phyloP scores from a whole-genome alignment of 1,140 invertebrate species.

The Aphelenchoides besseyi region DNA sequence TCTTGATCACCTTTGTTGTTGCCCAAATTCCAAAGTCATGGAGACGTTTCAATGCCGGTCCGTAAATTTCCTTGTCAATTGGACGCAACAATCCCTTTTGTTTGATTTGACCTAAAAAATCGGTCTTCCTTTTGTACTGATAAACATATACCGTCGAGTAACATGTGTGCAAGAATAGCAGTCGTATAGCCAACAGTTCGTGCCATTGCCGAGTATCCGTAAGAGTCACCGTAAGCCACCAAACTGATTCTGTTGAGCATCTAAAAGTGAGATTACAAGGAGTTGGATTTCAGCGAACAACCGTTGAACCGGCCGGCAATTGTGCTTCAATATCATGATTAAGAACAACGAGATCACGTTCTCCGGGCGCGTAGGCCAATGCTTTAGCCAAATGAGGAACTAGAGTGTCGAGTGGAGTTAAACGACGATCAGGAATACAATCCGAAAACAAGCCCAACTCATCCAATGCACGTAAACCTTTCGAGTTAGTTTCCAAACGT shows the following conservation, averaged over 20 bases:
- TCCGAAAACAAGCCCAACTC: slow-evolving; percentile 69
- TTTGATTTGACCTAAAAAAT: slow-evolving; percentile 65
- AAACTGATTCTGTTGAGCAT: slow-evolving; percentile 75
- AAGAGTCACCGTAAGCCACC: slow-evolving; percentile 80
- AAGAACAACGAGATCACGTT: slow-evolving; percentile 87
- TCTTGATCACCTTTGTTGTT: slow-evolving; percentile 31
- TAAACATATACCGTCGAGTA: slow-evolving; percentile 75
- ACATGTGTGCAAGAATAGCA: slow-evolving; percentile 92
- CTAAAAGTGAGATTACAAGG: background rate
- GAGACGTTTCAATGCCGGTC: slow-evolving; percentile 64
- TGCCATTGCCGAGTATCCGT: slow-evolving; percentile 90
- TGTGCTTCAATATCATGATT: slow-evolving; percentile 86
- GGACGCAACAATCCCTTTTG: slow-evolving; percentile 65
- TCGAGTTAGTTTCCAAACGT: slow-evolving; percentile 69
- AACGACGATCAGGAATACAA: slow-evolving; percentile 73
- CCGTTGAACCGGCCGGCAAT: slow-evolving; percentile 68
- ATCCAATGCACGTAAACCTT: slow-evolving; percentile 10
- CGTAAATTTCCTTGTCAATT: slow-evolving; percentile 63
- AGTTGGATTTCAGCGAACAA: background rate
- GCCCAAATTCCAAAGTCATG: slow-evolving; percentile 64
- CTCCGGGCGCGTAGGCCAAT: slow-evolving; percentile 74
- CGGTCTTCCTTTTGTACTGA: slow-evolving; percentile 9
- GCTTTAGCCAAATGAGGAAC: slow-evolving; percentile 78
- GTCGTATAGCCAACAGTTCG: slow-evolving; percentile 90
- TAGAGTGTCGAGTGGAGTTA: slow-evolving; percentile 84